These are phyloP conservation scores for Cosmia trapezina DNA, from an alignment of 2,888 invertebrate species.

Conservation along the genomic window DNA sequence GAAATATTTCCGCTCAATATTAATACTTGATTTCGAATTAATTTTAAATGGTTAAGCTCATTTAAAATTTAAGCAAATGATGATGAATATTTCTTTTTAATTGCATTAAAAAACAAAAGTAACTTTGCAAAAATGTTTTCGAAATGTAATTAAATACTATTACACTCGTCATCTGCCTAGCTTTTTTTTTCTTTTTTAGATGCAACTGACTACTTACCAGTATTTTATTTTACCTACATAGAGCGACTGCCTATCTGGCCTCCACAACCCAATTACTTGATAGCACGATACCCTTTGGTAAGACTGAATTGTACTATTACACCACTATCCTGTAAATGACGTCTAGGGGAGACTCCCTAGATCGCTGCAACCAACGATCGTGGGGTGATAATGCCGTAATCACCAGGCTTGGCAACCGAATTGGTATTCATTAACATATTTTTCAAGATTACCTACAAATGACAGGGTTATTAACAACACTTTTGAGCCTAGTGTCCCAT, in stretches of 20 bases:
- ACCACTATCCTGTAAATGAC: slow-evolving; percentile 17
- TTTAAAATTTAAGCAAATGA: background rate
- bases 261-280: background rate
- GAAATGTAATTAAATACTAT: background rate
- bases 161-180: background rate
- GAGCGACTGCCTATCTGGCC: background rate
- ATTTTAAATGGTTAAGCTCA: slow-evolving; percentile 2
- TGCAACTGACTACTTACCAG: no score
- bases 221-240: no score
- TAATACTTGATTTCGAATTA: slow-evolving; percentile 28
- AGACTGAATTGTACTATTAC: slow-evolving; percentile 2
- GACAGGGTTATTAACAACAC: slow-evolving; percentile 13
- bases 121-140: background rate
- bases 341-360: slow-evolving; percentile 5
- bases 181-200: no score
- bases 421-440: slow-evolving; percentile 44
- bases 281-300: background rate
- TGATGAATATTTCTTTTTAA: background rate
- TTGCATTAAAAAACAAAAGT: background rate
- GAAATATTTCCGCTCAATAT: slow-evolving; percentile 15
- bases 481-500: background rate
- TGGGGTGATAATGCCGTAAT: slow-evolving; percentile 54
- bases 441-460: slow-evolving; percentile 35
- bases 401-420: slow-evolving; percentile 22
- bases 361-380: slow-evolving; percentile 46